Evolutionary conservation across 2,113 vertebrate genomes (phyloP).

Genomic region (Chloroceryle aenea): DNA sequence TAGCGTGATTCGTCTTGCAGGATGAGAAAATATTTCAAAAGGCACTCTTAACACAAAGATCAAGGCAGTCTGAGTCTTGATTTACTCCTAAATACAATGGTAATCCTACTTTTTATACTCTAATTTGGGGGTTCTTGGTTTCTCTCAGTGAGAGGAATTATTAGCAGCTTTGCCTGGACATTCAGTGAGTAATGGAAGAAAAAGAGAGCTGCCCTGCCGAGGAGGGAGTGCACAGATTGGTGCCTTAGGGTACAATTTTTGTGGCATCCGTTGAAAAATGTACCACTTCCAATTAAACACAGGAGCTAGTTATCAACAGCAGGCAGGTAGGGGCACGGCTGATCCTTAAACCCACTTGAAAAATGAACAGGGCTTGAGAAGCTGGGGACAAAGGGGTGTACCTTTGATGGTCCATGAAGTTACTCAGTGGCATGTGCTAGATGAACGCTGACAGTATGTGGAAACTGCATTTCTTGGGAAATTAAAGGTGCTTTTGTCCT

Average conservation of each 20-base stretch:
- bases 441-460: rapidly evolving
- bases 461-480: neutral
- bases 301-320: neutral
- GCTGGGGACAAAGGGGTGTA: rapidly evolving
- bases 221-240: neutral
- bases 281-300: rapidly evolving
- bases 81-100: neutral
- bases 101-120: neutral
- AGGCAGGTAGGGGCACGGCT: rapidly evolving
- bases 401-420: neutral
- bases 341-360: rapidly evolving
- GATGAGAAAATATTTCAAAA: neutral
- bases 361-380: neutral
- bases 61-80: neutral
- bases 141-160: neutral
- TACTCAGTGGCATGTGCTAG: rapidly evolving
- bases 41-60: neutral
- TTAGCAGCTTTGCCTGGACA: neutral
- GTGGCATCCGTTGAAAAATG: neutral
- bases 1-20: neutral
- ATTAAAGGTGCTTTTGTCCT: neutral
- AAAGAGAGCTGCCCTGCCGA: neutral
- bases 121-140: neutral
- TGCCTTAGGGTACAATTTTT: neutral
- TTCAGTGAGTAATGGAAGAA: neutral